Evolutionary conservation across 2,797 vertebrate species (phyloP).

Genomic region (Gila robusta): DNA sequence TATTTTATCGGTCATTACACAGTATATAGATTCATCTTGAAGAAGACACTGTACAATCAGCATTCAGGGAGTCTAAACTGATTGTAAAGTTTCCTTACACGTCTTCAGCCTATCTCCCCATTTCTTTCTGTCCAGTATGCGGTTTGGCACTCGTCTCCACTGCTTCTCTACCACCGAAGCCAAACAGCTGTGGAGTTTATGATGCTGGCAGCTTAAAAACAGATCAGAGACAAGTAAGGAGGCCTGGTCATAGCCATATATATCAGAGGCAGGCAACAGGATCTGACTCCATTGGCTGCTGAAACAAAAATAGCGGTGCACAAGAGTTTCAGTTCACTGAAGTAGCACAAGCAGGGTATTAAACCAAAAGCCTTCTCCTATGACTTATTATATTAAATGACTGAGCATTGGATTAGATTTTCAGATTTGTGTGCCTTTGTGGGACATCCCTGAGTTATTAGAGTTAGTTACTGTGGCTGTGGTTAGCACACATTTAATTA

Average conservation of each 20-base stretch:
- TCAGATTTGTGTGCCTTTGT: constrained; percentile 20
- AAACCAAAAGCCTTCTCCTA: constrained; percentile 29
- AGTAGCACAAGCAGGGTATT: constrained; percentile 23
- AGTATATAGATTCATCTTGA: not conserved
- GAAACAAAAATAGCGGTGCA: constrained; percentile 25
- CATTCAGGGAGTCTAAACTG: not conserved
- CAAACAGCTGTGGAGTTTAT: constrained; percentile 62
- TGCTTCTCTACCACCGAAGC: constrained; percentile 54
- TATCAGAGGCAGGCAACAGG: constrained; percentile 23
- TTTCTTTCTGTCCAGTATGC: constrained; percentile 22
- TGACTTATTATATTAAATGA: constrained; percentile 21
- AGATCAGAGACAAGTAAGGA: constrained; percentile 38
- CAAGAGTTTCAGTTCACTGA: not conserved
- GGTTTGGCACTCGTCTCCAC: constrained; percentile 49
- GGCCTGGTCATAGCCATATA: constrained; percentile 23
- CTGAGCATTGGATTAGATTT: constrained; percentile 19
- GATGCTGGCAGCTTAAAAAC: constrained; percentile 54
- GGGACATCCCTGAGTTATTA: constrained; percentile 9
- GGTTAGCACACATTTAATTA: not conserved
- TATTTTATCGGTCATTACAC: not conserved
- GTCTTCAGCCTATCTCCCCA: not conserved
- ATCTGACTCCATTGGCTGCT: constrained; percentile 28
- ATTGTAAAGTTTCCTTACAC: constrained; percentile 5
- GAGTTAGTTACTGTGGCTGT: not conserved
- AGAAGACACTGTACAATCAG: not conserved